These are phyloP conservation scores for Oxyura jamaicensis DNA, from an alignment of 2,113 vertebrate species.

Conservation along the genomic window DNA sequence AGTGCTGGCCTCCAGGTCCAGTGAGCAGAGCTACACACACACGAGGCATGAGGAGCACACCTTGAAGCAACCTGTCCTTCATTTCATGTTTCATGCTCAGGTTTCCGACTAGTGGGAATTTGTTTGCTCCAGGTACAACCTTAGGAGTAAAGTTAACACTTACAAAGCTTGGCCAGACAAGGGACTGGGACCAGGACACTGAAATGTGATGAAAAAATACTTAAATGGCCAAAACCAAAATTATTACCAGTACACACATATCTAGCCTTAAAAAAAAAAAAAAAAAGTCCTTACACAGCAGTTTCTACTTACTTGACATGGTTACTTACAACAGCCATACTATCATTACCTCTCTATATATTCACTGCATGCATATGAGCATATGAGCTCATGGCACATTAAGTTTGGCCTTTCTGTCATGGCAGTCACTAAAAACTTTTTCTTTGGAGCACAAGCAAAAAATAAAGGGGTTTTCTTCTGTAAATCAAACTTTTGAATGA, in stretches of 20 bases:
- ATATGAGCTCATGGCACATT: neutral
- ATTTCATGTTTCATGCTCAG: neutral
- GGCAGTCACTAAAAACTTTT: neutral
- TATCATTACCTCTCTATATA: neutral
- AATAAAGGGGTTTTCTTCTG: neutral
- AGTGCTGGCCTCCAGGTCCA: neutral
- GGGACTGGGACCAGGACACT: neutral
- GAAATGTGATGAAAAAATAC: neutral
- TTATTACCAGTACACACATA: neutral
- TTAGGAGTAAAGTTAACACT: neutral
- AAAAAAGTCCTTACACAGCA: neutral
- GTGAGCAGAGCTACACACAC: neutral
- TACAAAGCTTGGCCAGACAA: neutral
- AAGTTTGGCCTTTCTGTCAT: rapidly evolving
- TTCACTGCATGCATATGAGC: rapidly evolving
- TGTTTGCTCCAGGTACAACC: neutral
- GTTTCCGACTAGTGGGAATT: neutral
- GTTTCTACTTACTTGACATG: neutral
- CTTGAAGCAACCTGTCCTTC: neutral
- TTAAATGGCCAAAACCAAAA: neutral
- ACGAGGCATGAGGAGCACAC: neutral
- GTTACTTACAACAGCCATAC: neutral
- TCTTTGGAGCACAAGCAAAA: neutral
- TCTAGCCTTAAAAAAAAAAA: neutral
- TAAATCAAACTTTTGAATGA: neutral